These are phyloP conservation scores for Brachymystax lenok DNA, from an alignment of 2,797 vertebrate genomes.

Conservation along the genomic window DNA sequence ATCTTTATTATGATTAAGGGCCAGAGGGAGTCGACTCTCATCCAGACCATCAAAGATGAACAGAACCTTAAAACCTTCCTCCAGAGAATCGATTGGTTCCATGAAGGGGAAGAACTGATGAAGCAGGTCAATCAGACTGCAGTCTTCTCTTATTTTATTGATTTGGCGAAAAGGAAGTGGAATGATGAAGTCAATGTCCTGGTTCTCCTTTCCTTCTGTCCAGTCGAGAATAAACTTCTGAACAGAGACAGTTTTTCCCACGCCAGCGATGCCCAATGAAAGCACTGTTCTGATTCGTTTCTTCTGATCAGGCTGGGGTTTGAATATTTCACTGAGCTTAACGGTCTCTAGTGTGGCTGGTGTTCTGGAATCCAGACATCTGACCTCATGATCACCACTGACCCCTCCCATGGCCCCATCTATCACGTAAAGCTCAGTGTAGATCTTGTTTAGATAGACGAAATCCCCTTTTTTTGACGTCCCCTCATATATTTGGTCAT, in stretches of 20 bases:
- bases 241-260: not conserved
- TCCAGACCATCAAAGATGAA: constrained; percentile 5
- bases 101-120: not conserved
- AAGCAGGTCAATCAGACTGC: not conserved
- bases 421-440: not conserved
- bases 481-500: not conserved
- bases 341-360: not conserved
- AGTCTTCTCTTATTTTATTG: constrained; percentile 1
- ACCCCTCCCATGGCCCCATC: not conserved
- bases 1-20: not conserved
- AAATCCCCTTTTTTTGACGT: not conserved
- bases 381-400: constrained; percentile 1
- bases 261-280: not conserved
- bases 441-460: not conserved
- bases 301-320: not conserved
- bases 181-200: not conserved
- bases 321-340: not conserved
- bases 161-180: constrained; percentile 5
- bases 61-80: not conserved
- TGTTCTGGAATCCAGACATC: not conserved
- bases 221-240: constrained; percentile 2
- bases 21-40: not conserved
- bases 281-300: not conserved
- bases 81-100: not conserved
- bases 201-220: not conserved